Conservation (phyloP, 2,888 invertebrate genomes). For the Caenorhabditis angaria region DNA sequence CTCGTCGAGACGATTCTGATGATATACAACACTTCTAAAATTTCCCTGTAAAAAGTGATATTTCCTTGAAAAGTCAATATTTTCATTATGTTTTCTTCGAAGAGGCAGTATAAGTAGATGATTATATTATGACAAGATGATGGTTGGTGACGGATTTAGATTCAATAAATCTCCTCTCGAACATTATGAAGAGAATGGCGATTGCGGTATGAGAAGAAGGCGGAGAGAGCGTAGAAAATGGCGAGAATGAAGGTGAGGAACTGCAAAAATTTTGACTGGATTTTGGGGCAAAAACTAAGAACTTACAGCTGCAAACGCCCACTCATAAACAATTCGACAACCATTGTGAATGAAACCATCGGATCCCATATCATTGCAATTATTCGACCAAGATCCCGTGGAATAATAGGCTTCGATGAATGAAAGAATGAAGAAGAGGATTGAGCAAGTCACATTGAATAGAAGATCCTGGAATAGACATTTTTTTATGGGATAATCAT, state of each 20-base stretch:
- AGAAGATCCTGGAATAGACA: slow-evolving; percentile 56
- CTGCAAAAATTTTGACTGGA: not conserved
- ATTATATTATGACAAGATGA: no score
- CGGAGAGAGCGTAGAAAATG: slow-evolving; percentile 15
- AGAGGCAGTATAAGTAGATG: no score
- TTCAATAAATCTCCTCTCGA: slow-evolving; percentile 31
- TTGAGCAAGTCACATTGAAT: slow-evolving; percentile 56
- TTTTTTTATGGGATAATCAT: no score
- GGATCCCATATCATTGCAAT: slow-evolving; percentile 71
- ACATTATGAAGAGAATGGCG: slow-evolving; percentile 32
- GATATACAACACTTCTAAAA: no score
- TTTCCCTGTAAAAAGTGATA: no score
- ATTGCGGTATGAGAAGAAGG: slow-evolving; percentile 47
- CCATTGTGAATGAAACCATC: slow-evolving; percentile 68
- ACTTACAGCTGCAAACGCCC: slow-evolving; percentile 70
- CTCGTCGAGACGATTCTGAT: no score
- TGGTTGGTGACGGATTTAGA: no score
- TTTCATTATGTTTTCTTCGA: no score
- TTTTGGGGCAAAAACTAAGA: not conserved
- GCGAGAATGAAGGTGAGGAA: slow-evolving; percentile 5
- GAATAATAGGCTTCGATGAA: slow-evolving; percentile 69
- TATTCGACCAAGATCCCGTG: slow-evolving; percentile 71
- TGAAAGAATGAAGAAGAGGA: slow-evolving; percentile 61
- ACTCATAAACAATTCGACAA: slow-evolving; percentile 67
- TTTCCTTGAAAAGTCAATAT: no score